phyloP scores from a whole-genome alignment of 2,888 invertebrate genomes.

The Diabrotica balteata region DNA sequence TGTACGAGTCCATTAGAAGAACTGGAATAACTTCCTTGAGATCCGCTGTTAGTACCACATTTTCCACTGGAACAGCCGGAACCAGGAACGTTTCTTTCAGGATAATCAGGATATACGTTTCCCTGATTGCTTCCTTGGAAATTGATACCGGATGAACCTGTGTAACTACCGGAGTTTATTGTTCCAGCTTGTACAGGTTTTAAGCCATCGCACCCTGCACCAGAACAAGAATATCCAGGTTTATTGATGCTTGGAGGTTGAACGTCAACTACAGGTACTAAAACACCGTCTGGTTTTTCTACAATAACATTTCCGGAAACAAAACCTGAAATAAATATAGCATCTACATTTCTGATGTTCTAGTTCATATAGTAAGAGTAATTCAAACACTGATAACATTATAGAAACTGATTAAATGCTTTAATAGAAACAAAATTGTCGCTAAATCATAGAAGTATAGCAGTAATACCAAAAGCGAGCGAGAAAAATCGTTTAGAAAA shows the following conservation, averaged over 20 bases:
- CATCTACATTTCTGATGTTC: too few relatives aligned
- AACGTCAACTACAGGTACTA: slow-evolving; percentile 13
- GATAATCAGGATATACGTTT: slow-evolving; percentile 9
- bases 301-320: slow-evolving; percentile 33
- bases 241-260: slow-evolving; percentile 6
- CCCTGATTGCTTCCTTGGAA: slow-evolving; percentile 3
- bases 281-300: slow-evolving; percentile 32
- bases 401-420: too few relatives aligned
- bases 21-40: not conserved
- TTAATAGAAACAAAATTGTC: too few relatives aligned
- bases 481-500: too few relatives aligned
- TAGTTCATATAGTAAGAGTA: too few relatives aligned
- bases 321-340: slow-evolving; percentile 8
- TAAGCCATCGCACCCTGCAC: not conserved
- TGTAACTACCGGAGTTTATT: not conserved
- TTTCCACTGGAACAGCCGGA: not conserved
- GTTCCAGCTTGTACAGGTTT: not conserved
- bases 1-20: not conserved
- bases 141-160: slow-evolving; percentile 8
- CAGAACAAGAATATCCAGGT: slow-evolving; percentile 7
- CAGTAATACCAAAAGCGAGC: too few relatives aligned
- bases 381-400: too few relatives aligned
- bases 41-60: slow-evolving; percentile 10
- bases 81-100: not conserved
- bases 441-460: too few relatives aligned